Percentiles rank a stretch among this genome's conserved stretches.
phyloP scores from a whole-genome alignment of 2,888 invertebrate species.

The Chaitophorus viminalis region DNA sequence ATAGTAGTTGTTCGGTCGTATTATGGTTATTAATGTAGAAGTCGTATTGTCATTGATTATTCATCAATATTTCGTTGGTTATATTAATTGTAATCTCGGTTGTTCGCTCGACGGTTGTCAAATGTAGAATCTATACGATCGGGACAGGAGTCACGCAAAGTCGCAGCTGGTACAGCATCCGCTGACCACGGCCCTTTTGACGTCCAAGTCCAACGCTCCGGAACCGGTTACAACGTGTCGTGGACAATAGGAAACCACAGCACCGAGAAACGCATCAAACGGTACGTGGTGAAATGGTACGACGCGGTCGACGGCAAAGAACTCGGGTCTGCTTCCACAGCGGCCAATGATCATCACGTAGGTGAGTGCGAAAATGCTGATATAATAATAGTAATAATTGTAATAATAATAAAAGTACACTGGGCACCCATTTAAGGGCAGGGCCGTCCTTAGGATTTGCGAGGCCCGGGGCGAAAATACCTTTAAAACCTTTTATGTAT shows the following conservation, averaged over 20 bases:
- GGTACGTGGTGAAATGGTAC: constrained; percentile 46
- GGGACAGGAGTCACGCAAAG: not conserved
- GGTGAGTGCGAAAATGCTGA: not conserved
- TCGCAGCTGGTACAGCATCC: not conserved
- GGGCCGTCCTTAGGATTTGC: too few species aligned
- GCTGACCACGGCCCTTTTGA: not conserved
- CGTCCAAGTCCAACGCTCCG: constrained; percentile 7
- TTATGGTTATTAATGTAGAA: too few species aligned
- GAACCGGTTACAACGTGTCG: constrained; percentile 24
- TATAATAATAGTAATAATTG: not conserved
- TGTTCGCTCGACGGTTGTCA: not conserved
- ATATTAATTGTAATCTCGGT: too few species aligned
- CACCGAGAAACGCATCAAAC: not conserved
- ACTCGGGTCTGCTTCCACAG: constrained; percentile 13
- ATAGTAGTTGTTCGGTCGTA: too few species aligned
- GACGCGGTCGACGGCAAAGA: constrained; percentile 33
- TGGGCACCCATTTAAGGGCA: too few species aligned
- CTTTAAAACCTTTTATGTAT: too few species aligned
- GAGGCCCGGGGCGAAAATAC: too few species aligned
- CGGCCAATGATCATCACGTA: not conserved
- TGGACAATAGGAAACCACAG: not conserved
- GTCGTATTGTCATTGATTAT: too few species aligned
- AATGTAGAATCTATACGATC: not conserved
- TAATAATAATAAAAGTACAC: too few species aligned
- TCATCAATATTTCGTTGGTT: too few species aligned